Evolutionary conservation across 2,888 invertebrate genomes (phyloP).

Genomic region (Sarcophaga subvicina): DNA sequence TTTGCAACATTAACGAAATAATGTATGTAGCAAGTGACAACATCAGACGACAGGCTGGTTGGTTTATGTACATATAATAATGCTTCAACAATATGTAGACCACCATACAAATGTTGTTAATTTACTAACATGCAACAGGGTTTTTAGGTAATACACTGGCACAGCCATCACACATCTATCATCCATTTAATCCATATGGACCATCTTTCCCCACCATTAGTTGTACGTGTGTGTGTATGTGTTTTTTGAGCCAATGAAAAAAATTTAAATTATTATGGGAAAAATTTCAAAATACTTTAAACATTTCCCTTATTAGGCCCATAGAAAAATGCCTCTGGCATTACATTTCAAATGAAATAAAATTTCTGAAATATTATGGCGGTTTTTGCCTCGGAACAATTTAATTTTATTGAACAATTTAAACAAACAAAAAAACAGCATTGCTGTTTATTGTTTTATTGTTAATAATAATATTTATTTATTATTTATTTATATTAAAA

Average conservation of each 20-base stretch:
- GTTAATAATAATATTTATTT: slow-evolving; percentile 41
- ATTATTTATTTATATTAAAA: no score
- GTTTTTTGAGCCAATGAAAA: slow-evolving; percentile 33
- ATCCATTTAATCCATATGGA: not conserved
- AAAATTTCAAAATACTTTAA: slow-evolving; percentile 39
- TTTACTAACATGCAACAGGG: slow-evolving; percentile 37
- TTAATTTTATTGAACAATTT: not conserved
- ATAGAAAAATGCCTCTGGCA: slow-evolving; percentile 22
- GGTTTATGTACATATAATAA: not conserved
- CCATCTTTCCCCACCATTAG: not conserved
- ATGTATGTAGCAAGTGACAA: slow-evolving; percentile 19
- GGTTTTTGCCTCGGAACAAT: slow-evolving; percentile 46
- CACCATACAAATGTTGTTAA: not conserved
- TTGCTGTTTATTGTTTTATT: slow-evolving; percentile 23
- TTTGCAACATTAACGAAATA: slow-evolving; percentile 20
- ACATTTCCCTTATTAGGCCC: not conserved
- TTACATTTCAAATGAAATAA: slow-evolving; percentile 10
- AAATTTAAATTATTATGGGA: slow-evolving; percentile 57
- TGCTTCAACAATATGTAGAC: slow-evolving; percentile 44
- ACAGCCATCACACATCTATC: not conserved
- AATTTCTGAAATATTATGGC: slow-evolving; percentile 43
- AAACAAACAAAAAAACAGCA: not conserved
- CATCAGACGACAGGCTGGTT: not conserved
- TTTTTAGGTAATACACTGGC: slow-evolving; percentile 49
- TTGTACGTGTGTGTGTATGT: not conserved